phyloP scores from a whole-genome alignment of 2,113 vertebrate species.

The Cynoglossus semilaevis region DNA sequence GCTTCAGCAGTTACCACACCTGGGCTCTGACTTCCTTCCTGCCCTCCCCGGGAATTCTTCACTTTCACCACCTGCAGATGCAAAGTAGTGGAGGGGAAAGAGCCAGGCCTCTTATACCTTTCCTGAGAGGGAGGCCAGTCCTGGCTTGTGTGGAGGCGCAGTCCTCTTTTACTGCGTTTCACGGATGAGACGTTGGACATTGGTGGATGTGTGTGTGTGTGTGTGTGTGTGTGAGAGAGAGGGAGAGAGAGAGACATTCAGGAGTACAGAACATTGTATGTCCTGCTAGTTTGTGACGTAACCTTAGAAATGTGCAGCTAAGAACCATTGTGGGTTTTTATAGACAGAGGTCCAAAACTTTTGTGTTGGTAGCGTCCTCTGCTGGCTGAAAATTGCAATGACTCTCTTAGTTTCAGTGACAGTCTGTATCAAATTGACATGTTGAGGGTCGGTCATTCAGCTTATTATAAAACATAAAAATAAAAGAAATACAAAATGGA shows the following conservation, averaged over 20 bases:
- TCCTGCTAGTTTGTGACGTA: not conserved
- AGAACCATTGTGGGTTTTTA: no score
- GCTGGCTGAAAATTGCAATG: constrained; percentile 47
- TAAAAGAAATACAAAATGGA: no score
- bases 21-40: constrained; percentile 67
- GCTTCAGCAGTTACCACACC: constrained; percentile 56
- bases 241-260: not conserved
- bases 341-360: constrained; percentile 2
- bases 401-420: not conserved
- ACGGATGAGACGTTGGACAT: constrained; percentile 24
- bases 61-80: constrained; percentile 69
- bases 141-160: constrained; percentile 35
- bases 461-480: no score
- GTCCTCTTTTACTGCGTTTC: constrained; percentile 20
- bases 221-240: no score
- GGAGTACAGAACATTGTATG: not conserved
- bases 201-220: not conserved
- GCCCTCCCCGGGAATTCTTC: constrained; percentile 71
- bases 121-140: constrained; percentile 41
- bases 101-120: constrained; percentile 33
- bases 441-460: no score
- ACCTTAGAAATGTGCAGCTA: not conserved
- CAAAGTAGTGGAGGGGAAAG: constrained; percentile 24
- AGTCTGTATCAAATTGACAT: not conserved
- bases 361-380: constrained; percentile 51